Percentiles rank a stretch among this genome's conserved stretches.
These are phyloP conservation scores for Aspidapion aeneum DNA, from an alignment of 2,888 invertebrate species.

Conservation along the genomic window DNA sequence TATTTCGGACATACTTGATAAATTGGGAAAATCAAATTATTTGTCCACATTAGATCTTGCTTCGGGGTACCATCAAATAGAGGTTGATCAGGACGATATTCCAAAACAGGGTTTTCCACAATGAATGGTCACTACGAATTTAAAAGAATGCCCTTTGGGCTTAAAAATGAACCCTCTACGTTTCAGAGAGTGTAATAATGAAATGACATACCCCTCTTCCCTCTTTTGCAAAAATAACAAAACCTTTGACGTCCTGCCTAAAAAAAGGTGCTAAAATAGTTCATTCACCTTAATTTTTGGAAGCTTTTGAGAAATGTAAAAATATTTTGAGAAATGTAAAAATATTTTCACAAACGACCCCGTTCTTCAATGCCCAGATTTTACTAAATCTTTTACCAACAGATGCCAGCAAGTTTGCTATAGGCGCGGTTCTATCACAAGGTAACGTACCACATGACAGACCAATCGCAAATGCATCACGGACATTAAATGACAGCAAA, in stretches of 20 bases:
- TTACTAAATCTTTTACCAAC: conserved; percentile 5
- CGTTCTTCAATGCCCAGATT: conserved; percentile 7
- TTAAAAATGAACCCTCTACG: background rate
- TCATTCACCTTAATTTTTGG: conserved; percentile 6
- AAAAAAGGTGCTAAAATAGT: conserved; percentile 12
- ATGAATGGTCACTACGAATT: too few species aligned
- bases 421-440: background rate
- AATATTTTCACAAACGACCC: conserved; percentile 7
- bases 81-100: background rate
- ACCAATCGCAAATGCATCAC: too few species aligned
- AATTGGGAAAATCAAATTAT: background rate
- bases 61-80: background rate
- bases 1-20: background rate
- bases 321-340: too few species aligned
- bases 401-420: background rate
- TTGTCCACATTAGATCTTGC: background rate
- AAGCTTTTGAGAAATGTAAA: conserved; percentile 10
- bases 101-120: conserved; percentile 1
- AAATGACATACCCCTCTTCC: conserved; percentile 17
- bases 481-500: too few species aligned
- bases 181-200: conserved; percentile 8
- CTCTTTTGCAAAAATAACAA: conserved; percentile 17
- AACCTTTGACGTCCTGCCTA: conserved; percentile 17
- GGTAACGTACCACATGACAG: background rate
- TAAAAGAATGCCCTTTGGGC: too few species aligned